Conservation (phyloP, 2,797 vertebrate species). For the Podargus strigoides region DNA sequence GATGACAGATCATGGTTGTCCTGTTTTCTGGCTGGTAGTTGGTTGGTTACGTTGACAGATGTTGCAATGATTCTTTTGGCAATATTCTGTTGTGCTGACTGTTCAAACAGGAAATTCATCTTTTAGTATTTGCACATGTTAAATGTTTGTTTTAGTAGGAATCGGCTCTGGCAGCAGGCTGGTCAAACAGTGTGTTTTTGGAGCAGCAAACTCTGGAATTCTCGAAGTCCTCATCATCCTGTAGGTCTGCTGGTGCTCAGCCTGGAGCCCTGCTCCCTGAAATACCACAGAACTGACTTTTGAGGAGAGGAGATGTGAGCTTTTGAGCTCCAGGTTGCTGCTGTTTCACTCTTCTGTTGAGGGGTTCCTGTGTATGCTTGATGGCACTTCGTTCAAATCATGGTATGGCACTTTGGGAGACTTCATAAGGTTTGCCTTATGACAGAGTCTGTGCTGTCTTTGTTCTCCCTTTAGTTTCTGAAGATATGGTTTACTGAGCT, state of each 20-base stretch:
- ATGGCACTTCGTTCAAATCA: background rate
- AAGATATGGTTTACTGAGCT: background rate
- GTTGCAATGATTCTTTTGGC: conserved; percentile 65
- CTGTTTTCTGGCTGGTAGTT: conserved; percentile 1
- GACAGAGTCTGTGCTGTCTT: background rate
- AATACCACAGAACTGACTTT: background rate
- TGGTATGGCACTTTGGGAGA: background rate
- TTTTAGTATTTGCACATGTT: conserved; percentile 67
- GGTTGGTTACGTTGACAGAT: conserved; percentile 58
- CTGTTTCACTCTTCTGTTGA: background rate
- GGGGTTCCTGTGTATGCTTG: background rate
- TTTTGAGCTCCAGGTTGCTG: background rate
- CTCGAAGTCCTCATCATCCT: background rate
- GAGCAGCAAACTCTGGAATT: conserved; percentile 1
- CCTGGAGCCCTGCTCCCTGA: background rate
- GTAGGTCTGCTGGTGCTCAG: background rate
- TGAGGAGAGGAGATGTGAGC: background rate
- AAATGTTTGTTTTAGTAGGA: conserved; percentile 58
- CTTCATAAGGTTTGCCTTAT: background rate
- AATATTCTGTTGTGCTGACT: conserved; percentile 52
- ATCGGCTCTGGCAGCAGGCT: conserved; percentile 20
- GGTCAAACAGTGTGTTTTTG: conserved; percentile 35
- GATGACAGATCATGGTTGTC: background rate
- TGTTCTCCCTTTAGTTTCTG: background rate
- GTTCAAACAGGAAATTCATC: conserved; percentile 66